These are phyloP conservation scores for Neolamprologus kungweensis DNA, from an alignment of 2,113 vertebrate genomes.

Conservation along the genomic window DNA sequence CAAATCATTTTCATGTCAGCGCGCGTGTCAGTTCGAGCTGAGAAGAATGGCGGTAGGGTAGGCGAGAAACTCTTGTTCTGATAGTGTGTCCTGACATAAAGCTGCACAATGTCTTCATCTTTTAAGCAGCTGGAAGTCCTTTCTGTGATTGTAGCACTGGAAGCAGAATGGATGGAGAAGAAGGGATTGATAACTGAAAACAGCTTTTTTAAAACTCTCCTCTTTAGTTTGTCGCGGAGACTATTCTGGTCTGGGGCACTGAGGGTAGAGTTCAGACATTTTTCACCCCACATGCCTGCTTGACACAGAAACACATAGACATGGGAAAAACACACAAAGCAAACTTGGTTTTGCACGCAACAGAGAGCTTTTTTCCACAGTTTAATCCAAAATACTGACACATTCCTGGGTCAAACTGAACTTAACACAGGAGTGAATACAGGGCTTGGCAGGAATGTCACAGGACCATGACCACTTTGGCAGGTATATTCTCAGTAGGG, in stretches of 20 bases:
- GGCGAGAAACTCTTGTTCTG: not conserved
- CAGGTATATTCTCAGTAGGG: not conserved
- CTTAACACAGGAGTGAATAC: not conserved
- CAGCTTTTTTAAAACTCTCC: not conserved
- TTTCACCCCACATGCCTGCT: not conserved
- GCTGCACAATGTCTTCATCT: conserved; percentile 8
- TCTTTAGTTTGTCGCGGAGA: not conserved
- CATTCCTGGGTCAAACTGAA: conserved; percentile 19
- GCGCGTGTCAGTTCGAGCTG: not conserved
- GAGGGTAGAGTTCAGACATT: not conserved
- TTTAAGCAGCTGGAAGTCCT: conserved; percentile 22
- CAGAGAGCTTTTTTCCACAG: not conserved
- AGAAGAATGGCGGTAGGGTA: not conserved
- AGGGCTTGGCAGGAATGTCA: conserved; percentile 33
- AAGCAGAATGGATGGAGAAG: not conserved
- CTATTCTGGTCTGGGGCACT: not conserved
- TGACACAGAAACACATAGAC: conserved; percentile 21
- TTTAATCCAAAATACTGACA: not conserved
- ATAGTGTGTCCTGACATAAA: conserved; percentile 10
- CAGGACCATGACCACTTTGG: conserved; percentile 9
- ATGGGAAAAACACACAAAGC: not conserved
- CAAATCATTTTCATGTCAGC: not conserved
- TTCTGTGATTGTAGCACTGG: conserved; percentile 2
- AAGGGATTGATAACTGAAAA: not conserved
- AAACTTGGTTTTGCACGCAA: not conserved